Percentiles rank a stretch among this genome's conserved stretches.
Evolutionary conservation across 2,888 invertebrate genomes (phyloP).

Genomic region (Acanthoscelides obtectus): DNA sequence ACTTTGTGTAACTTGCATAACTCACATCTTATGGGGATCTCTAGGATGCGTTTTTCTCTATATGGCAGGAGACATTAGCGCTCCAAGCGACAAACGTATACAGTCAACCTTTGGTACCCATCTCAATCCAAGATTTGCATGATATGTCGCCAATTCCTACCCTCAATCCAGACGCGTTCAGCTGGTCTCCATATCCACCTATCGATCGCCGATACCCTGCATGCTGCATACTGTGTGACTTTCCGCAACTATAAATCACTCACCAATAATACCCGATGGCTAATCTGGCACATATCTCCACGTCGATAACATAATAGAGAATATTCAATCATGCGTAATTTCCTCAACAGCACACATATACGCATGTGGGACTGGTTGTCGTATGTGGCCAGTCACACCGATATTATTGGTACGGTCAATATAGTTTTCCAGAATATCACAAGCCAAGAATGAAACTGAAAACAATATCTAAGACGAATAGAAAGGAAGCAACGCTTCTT

Average conservation of each 20-base stretch:
- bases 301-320: constrained; percentile 14
- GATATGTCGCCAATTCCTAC: not conserved
- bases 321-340: constrained; percentile 23
- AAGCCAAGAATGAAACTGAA: too few relatives aligned
- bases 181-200: not conserved
- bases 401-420: not conserved
- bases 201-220: not conserved
- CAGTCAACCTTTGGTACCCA: too few relatives aligned
- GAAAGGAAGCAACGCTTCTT: too few relatives aligned
- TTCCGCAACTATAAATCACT: constrained; percentile 1
- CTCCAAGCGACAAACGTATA: too few relatives aligned
- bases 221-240: not conserved
- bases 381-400: not conserved
- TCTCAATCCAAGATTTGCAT: not conserved
- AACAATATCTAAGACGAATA: too few relatives aligned
- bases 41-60: too few relatives aligned
- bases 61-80: too few relatives aligned
- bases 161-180: not conserved
- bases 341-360: constrained; percentile 8
- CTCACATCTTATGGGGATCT: too few relatives aligned
- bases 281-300: constrained; percentile 8
- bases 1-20: too few relatives aligned
- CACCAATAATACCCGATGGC: constrained; percentile 5
- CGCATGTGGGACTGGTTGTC: not conserved
- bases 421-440: too few relatives aligned